Percentiles rank a stretch among this genome's conserved stretches.
Conservation (phyloP, 2,797 vertebrate species). For the Mergus octosetaceus region DNA sequence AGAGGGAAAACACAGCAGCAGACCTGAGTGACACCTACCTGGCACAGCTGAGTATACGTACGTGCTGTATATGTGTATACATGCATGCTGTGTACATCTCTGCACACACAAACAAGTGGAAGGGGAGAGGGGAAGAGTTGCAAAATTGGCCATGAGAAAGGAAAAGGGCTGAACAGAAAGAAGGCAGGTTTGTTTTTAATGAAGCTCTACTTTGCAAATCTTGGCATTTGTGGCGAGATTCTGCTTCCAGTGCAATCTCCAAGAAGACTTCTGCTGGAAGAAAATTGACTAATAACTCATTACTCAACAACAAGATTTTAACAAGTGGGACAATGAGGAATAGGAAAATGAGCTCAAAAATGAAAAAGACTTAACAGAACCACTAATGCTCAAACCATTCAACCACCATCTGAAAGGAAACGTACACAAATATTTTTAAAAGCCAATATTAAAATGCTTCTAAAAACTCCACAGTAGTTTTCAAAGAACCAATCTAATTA, state of each 20-base stretch:
- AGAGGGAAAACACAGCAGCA: not conserved
- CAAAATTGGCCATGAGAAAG: not conserved
- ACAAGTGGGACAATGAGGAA: not conserved
- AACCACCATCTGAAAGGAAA: not conserved
- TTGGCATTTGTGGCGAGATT: not conserved
- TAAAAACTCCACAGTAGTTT: not conserved
- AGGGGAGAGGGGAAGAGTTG: not conserved
- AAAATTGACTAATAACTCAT: not conserved
- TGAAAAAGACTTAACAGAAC: not conserved
- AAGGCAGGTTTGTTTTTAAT: not conserved
- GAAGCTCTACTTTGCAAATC: not conserved
- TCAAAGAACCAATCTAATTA: not conserved
- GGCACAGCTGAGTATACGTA: not conserved
- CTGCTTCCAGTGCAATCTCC: not conserved
- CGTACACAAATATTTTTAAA: not conserved
- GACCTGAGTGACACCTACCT: not conserved
- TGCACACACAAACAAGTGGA: not conserved
- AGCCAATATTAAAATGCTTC: not conserved
- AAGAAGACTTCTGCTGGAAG: not conserved
- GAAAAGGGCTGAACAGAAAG: not conserved
- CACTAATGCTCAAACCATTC: not conserved
- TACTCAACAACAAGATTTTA: not conserved
- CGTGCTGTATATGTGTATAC: not conserved
- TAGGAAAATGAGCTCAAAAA: not conserved
- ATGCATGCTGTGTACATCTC: too few relatives aligned